A percentile compares a stretch with the other conserved stretches of the same genome.
Conservation (phyloP, 2,797 vertebrate genomes). For the Intellagama lesueurii region DNA sequence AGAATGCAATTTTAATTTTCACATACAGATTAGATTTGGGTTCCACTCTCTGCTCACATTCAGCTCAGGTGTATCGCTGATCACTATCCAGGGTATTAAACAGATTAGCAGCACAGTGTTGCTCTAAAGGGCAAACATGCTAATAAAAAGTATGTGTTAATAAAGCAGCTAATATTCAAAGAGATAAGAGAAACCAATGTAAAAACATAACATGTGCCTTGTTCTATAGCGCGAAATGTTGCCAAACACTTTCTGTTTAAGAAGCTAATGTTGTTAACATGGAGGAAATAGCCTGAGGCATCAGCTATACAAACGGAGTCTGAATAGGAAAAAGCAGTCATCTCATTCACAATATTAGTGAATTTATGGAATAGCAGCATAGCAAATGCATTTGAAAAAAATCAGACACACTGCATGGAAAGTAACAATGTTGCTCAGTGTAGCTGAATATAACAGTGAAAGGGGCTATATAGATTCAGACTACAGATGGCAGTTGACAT, state of each 20-base stretch:
- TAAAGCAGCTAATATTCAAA: constrained; percentile 52
- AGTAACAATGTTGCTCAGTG: background rate
- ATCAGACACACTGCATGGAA: background rate
- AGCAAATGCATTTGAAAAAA: background rate
- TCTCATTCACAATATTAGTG: background rate
- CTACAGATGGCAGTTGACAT: background rate
- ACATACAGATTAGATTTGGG: background rate
- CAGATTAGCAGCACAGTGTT: background rate
- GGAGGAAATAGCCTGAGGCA: constrained; percentile 22
- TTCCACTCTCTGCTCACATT: background rate
- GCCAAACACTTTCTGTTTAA: constrained; percentile 15
- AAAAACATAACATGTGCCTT: constrained; percentile 29
- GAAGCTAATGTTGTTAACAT: background rate
- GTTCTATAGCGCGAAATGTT: background rate
- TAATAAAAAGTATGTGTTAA: constrained; percentile 42
- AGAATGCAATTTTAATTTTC: background rate
- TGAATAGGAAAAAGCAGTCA: background rate
- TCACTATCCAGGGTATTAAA: background rate
- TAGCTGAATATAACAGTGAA: background rate
- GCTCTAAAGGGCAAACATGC: constrained; percentile 37
- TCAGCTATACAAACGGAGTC: background rate
- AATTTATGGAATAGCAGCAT: background rate
- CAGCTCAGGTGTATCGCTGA: background rate
- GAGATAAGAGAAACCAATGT: constrained; percentile 56
- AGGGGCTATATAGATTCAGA: background rate